Evolutionary conservation across 2,113 vertebrate genomes (phyloP), one percentile per base, ranked within the genome.

Genomic region (Stegastes partitus): DNA sequence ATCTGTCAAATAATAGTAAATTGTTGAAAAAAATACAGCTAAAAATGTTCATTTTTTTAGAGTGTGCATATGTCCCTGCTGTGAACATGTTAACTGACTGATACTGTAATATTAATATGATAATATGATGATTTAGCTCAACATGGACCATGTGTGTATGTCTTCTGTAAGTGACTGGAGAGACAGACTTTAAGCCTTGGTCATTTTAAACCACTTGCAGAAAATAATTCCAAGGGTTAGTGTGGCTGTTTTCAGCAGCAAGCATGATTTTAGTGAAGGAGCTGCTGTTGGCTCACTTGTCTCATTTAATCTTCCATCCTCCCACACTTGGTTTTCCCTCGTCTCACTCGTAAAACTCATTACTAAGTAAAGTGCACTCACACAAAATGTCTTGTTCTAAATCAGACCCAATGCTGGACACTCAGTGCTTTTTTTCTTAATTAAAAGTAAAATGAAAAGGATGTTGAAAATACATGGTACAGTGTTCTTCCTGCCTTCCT

Each of bases 271-370:
- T 28, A 26, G 18, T 3, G 57, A 57, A 22, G 44, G 61, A 64
- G 18, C 21, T 54, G 28, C 44, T n/a, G 10, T 15, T 84, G 74
- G 47, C 70, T 81, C 47, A 51, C 45, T 67, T 47, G 22, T 15
- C 68, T 74, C 18, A 26, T 64, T 61, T 53, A 57, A 68, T 81
- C 62, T 53, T 47, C n/a, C 42, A 19, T 53, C 42, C 73, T 54
- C 56, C 34, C 19, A 58, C 54, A 47, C 47, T 23, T 0, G 0
- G 2, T 47, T 53, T 53, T 55, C 23, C 25, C 42, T 49, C 4
- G 4, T 15, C 34, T 74, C 42, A 54, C 37, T 31, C 56, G 11
- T 31, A 59, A 61, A 59, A 39, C 23, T 50, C 47, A 21, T 76
- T 58, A 59, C 74, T 55, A 64, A 62, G 3, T 37, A 28, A 15